Base-by-base conservation (phyloP, 2,113 vertebrate genomes). In the Callorhinus ursinus region DNA sequence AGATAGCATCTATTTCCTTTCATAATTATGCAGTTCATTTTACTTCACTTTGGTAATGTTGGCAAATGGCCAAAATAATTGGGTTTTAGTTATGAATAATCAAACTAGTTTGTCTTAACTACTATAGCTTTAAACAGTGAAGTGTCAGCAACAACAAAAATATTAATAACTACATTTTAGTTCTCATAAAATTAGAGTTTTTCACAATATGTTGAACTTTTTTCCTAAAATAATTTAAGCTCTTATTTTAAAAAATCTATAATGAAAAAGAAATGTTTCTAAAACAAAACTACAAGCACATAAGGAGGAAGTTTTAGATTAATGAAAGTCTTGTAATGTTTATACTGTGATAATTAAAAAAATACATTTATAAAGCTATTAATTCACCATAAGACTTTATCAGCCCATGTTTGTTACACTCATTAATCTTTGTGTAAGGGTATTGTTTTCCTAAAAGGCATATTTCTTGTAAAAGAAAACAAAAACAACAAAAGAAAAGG, bases 351-450 rank as follows among this genome's bases (percentile, higher is more conserved):
- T 91, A 87, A 92, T 80, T 8, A 18, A 26, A 95, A 86, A 55
- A 82, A 95, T 24, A 13, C 19, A 92, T 36, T 96, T 91, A 83
- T 22, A 96, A 96, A 96, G 31, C 77, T 85, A 93, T 84, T 90
- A 89, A 97, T 90, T 96, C 36, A 72, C 31, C 22, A 93, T 76
- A 86, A 96, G 53, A 74, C 88, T 97, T 92, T 80, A 97, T 93
- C 7, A 67, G 22, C 16, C 13, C 33, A 33, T 67, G 26, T 74
- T 83, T 80, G 22, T 36, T 92, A 61, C 1, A 88, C 39, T 92
- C 24, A 93, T 80, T 92, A 84, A 87, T 97, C 96, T 93, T 57
- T 72, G 33, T 63, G 31, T 80, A 95, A 96, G 49, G 72, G 16
- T 12, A 85, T 0, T 93, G 28, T 71, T 96, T 97, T 92, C 51